A percentile compares a stretch with the other conserved stretches of the same genome.
These are phyloP conservation scores for Paramisgurnus dabryanus DNA, from an alignment of 2,113 vertebrate genomes.

Conservation along the genomic window DNA sequence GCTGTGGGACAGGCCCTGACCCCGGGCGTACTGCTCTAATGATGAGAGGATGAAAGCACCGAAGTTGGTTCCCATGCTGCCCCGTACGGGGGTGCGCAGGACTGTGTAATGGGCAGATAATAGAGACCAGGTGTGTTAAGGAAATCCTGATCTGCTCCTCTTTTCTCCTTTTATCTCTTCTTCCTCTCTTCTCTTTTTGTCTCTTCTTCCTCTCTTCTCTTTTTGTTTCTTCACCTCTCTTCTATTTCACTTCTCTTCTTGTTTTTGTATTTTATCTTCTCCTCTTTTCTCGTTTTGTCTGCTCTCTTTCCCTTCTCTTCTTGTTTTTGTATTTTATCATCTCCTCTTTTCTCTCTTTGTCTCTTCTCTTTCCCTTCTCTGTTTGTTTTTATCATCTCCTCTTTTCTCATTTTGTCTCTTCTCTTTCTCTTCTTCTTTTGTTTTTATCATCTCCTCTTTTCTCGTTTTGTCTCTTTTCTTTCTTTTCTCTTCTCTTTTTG, in stretches of 20 bases:
- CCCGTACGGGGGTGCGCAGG: constrained; percentile 76
- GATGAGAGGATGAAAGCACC: constrained; percentile 83
- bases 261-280: neutral
- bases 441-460: no score
- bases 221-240: neutral
- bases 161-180: constrained; percentile 36
- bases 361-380: no score
- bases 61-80: constrained; percentile 81
- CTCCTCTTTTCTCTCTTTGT: no score
- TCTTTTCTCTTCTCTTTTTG: no score
- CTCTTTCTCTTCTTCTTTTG: no score
- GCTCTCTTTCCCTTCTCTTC: no score
- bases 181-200: neutral
- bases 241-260: neutral
- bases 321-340: no score
- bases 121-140: constrained; percentile 77
- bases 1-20: constrained; percentile 79
- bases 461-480: no score
- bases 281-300: no score
- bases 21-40: constrained; percentile 77
- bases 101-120: constrained; percentile 79
- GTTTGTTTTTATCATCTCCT: no score
- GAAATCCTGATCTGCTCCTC: constrained; percentile 60
- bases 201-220: neutral
- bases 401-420: no score